These are phyloP conservation scores for Drosophila suzukii DNA, from an alignment of 1,140 invertebrate genomes.

Conservation along the genomic window DNA sequence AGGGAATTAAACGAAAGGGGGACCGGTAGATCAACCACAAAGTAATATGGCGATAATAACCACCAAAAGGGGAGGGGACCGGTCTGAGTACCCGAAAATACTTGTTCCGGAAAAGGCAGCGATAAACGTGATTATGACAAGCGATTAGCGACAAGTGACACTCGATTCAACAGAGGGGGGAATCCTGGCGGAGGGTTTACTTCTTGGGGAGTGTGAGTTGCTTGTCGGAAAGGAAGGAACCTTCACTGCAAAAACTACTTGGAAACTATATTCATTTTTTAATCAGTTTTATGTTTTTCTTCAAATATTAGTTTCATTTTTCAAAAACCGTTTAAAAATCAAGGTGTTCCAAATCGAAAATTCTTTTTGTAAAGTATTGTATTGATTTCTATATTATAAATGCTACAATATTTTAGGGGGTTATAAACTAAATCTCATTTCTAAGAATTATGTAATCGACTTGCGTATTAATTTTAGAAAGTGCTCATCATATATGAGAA, in stretches of 20 bases:
- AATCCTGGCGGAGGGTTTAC: slow-evolving; percentile 18
- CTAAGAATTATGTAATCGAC: too few relatives aligned
- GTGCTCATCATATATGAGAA: too few relatives aligned
- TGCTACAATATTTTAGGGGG: too few relatives aligned
- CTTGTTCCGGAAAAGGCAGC: slow-evolving; percentile 59
- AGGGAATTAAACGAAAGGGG: slow-evolving; percentile 35
- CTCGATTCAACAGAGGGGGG: slow-evolving; percentile 38
- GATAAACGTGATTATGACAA: slow-evolving; percentile 78
- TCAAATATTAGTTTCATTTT: too few relatives aligned
- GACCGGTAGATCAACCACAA: slow-evolving; percentile 56
- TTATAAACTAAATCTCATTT: too few relatives aligned
- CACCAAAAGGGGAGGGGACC: slow-evolving; percentile 34
- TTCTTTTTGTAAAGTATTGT: too few relatives aligned
- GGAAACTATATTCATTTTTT: background rate
- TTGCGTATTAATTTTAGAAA: too few relatives aligned
- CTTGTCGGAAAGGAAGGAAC: background rate
- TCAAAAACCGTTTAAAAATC: too few relatives aligned
- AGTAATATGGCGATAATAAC: slow-evolving; percentile 51
- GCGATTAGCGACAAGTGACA: slow-evolving; percentile 81
- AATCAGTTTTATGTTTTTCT: too few relatives aligned
- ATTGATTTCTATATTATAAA: too few relatives aligned
- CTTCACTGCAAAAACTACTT: slow-evolving; percentile 9
- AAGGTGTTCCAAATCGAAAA: too few relatives aligned
- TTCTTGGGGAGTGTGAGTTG: slow-evolving; percentile 9
- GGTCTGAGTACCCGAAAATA: slow-evolving; percentile 41